Evolutionary conservation across 2,113 vertebrate species (phyloP).

Genomic region (Podiceps cristatus): DNA sequence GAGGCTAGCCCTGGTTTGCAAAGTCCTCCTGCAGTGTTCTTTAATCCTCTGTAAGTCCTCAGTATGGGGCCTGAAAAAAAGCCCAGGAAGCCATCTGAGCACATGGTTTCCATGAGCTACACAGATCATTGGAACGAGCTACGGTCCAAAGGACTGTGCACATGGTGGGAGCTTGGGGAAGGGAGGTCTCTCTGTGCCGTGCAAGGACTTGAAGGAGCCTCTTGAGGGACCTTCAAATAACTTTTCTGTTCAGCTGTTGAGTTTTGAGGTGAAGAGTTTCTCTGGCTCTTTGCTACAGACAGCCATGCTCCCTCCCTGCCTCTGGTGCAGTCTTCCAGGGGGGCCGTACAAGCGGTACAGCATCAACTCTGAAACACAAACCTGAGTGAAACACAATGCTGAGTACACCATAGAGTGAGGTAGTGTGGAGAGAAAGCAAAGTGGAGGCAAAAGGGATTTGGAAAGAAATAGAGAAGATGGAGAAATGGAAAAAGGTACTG

Average conservation of each 20-base stretch:
- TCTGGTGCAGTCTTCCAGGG: not conserved
- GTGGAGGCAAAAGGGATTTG: not conserved
- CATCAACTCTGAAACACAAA: not conserved
- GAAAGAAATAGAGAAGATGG: not conserved
- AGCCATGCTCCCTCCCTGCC: not conserved
- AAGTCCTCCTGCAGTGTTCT: not conserved
- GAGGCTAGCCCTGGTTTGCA: not conserved
- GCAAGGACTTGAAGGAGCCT: not conserved
- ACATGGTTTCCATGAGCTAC: not conserved
- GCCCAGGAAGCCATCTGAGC: not conserved
- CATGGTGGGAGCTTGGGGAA: accelerated
- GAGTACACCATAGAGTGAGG: not conserved
- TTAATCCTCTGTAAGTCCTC: not conserved
- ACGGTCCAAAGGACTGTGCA: not conserved
- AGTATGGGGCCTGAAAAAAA: not conserved
- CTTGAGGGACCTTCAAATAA: not conserved
- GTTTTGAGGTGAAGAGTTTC: not conserved
- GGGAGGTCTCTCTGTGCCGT: accelerated
- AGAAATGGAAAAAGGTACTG: not conserved
- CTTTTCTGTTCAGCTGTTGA: not conserved
- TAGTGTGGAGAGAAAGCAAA: not conserved
- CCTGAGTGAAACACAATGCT: not conserved
- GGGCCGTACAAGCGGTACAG: not conserved
- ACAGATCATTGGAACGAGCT: not conserved
- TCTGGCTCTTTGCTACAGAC: not conserved